Percentiles rank a stretch among this genome's conserved stretches.
Conservation (phyloP, 1,140 invertebrate genomes). For the Camponotus vicinus region DNA sequence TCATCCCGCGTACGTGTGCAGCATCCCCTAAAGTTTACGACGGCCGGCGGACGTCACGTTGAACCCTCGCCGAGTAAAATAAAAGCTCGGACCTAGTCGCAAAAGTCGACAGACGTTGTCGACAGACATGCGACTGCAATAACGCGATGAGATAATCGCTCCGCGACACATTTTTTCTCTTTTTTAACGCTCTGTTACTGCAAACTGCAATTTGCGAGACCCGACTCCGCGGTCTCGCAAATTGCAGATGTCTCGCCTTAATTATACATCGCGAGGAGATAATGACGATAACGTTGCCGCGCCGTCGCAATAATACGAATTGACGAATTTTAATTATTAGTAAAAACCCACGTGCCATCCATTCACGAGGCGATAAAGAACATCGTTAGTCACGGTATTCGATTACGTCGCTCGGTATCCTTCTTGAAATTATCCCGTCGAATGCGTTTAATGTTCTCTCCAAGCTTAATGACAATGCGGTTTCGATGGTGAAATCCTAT, state of each 20-base stretch:
- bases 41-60: slow-evolving; percentile 39
- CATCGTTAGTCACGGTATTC: slow-evolving; percentile 16
- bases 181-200: slow-evolving; percentile 2
- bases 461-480: slow-evolving; percentile 1
- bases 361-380: background rate
- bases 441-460: background rate
- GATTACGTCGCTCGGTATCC: background rate
- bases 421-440: slow-evolving; percentile 5
- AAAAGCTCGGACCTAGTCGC: slow-evolving; percentile 39
- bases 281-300: background rate
- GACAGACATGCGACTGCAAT: slow-evolving; percentile 52
- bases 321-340: slow-evolving; percentile 35
- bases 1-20: slow-evolving; percentile 62
- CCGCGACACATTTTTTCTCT: background rate
- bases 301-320: slow-evolving; percentile 2
- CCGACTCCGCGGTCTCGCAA: background rate
- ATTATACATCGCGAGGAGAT: slow-evolving; percentile 34
- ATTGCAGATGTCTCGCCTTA: background rate
- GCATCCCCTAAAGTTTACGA: slow-evolving; percentile 68
- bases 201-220: slow-evolving; percentile 33
- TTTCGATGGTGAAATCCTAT: background rate
- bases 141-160: slow-evolving; percentile 51
- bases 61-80: slow-evolving; percentile 13
- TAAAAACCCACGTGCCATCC: background rate
- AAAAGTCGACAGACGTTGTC: slow-evolving; percentile 47